Base-by-base conservation (phyloP, 2,113 vertebrate genomes). In the Anolis carolinensis region DNA sequence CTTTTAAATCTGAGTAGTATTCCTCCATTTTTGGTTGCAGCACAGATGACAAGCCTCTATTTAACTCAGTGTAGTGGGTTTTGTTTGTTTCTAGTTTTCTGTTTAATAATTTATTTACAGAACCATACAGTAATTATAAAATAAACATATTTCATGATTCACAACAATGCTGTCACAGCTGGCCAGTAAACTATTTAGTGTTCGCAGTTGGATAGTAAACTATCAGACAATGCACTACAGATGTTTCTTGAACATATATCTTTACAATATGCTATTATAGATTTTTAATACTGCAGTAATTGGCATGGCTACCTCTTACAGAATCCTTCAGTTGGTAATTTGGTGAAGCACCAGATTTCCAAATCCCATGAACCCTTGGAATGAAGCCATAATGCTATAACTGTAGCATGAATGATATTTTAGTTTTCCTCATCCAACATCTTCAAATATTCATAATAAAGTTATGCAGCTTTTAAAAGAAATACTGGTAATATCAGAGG, bases 11-110 rank as follows among this genome's bases (percentile, higher is more conserved):
- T 77, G 79, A 25, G 34, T 0, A 0, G 72, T 84, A 82, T 30
- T 71, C 76, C 32, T 75, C 68, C n/a, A 68, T 88, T 67, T 52
- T 84, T 4, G 0, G 9, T 30, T 82, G 76, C 39, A 52, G 81
- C 82, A 44, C 34, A 36, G 83, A 92, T 87, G 81, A 89, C 48
- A 83, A 78, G 63, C 44, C 36, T 48, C 4, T 62, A 48, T 39
- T 92, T 89, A 94, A 91, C 88, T 79, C 67, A 80, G 72, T 80
- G 85, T 79, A n/a, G 79, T 34, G 2, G 11, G 32, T 1, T 82
- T 80, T 71, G 52, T 18, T 30, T 52, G 9, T 48, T 77, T 14
- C 23, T 30, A 10, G 34, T 73, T 1, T 9, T 2, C 44, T 34
- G 83, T 74, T 68, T 68, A 27, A 68, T 68, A 68, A 68, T 68